Base-by-base conservation (phyloP, 2,888 invertebrate species). In the Gymnoscelis rufifasciata region DNA sequence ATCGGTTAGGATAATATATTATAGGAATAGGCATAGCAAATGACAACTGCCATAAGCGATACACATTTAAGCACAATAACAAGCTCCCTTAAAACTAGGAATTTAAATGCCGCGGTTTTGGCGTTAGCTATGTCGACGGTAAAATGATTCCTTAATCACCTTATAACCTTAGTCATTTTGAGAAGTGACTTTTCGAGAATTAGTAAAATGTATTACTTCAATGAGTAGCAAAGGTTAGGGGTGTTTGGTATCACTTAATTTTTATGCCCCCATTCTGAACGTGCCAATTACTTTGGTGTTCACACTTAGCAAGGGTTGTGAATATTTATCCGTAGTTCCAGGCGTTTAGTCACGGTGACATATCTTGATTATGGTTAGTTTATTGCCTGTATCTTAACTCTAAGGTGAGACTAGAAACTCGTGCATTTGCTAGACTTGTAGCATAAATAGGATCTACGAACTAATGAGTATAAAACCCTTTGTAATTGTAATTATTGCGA, bases 361-460 rank as follows among this genome's bases (percentile, higher is more conserved):
- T 83, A 83, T 83, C 82, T 66, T 56, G 41, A 60, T 68, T 65
- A 65, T 58, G 65, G 67, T 73, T 68, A 75, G 69, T 64, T 65
- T 59, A 74, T 77, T 70, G 52, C 8, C 50, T 58, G 41, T 47
- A 42, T 39, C 35, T 40, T 41, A 50, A 31, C 31, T 36, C 27
- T 43, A 43, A 46, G 45, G 45, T 42, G 35, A 45, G 36, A 39
- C 38, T 45, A 51, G 49, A 29, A 43, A 48, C 35, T 47, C 40
- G 50, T 51, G 40, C 33, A 54, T 47, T 40, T 47, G 43, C 47
- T 38, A 48, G 43, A 52, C 28, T 43, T 29, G 38, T 43, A 41
- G 43, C 27, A 36, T 50, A 50, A 33, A 33, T 40, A 40, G 37
- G 14, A 49, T 23, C 40, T 43, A 35, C 29, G 35, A 44, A 39